These are phyloP conservation scores for Momotus momota DNA, from an alignment of 2,797 vertebrate species.

Conservation along the genomic window DNA sequence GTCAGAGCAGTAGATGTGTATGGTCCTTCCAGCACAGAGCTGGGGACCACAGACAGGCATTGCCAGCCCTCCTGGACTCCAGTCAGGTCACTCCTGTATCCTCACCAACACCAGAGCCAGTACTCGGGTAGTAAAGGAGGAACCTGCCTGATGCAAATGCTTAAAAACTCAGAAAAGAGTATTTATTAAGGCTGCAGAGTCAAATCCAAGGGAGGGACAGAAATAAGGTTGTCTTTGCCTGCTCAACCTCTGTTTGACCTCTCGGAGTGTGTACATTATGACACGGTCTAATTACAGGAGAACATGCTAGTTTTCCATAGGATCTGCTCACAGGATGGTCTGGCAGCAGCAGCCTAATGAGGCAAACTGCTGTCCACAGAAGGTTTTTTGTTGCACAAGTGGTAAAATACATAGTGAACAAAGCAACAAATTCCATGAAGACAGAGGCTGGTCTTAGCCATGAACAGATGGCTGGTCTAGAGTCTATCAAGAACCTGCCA, in stretches of 20 bases:
- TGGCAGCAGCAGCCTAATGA: not conserved
- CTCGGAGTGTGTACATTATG: not conserved
- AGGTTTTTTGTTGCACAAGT: not conserved
- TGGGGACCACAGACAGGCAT: not conserved
- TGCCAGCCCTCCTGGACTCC: not conserved
- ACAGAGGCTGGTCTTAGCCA: not conserved
- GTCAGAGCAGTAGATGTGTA: not conserved
- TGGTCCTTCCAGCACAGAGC: not conserved
- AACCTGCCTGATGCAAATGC: not conserved
- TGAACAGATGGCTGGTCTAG: not conserved
- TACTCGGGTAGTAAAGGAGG: not conserved
- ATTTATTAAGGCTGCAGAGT: not conserved
- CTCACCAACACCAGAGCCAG: accelerated
- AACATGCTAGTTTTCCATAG: not conserved
- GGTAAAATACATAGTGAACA: not conserved
- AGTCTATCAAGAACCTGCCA: not conserved
- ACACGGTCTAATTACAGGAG: not conserved
- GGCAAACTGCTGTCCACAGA: not conserved
- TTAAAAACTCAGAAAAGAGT: not conserved
- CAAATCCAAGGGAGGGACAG: not conserved
- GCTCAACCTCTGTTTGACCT: not conserved
- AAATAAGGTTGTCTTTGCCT: not conserved
- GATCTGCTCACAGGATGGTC: not conserved
- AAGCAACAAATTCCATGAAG: not conserved
- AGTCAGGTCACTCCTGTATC: not conserved